Conservation (phyloP, 2,113 vertebrate species). For the Dasypus novemcinctus region DNA sequence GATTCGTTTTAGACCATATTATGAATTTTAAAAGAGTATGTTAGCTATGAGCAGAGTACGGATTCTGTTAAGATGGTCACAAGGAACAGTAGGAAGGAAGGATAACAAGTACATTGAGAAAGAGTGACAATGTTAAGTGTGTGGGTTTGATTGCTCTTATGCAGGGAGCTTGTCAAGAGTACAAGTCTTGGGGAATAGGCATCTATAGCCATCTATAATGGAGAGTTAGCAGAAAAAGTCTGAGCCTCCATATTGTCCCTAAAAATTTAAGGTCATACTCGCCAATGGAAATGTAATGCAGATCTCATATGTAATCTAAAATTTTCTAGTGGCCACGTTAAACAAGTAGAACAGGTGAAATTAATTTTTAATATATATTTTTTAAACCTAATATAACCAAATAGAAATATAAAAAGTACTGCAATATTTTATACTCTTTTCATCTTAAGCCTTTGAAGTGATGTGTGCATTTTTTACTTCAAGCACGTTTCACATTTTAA, state of each 20-base stretch:
- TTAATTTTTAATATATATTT: conserved; percentile 24
- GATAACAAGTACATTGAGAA: not conserved
- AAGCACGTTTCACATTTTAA: not conserved
- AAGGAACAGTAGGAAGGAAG: not conserved
- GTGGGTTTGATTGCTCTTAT: not conserved
- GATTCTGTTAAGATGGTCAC: not conserved
- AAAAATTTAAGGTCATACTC: not conserved
- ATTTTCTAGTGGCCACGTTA: not conserved
- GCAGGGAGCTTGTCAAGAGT: not conserved
- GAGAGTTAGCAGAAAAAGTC: not conserved
- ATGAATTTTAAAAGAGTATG: not conserved
- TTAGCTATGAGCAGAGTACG: not conserved
- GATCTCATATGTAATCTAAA: not conserved
- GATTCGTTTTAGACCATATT: not conserved
- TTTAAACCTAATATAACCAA: not conserved
- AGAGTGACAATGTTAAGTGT: not conserved
- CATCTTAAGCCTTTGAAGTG: not conserved
- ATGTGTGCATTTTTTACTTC: not conserved
- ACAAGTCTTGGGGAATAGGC: not conserved
- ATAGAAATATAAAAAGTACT: not conserved
- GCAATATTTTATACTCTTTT: not conserved
- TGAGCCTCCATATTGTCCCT: not conserved
- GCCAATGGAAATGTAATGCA: not conserved
- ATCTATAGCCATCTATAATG: not conserved
- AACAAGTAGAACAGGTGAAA: not conserved